phyloP scores from a whole-genome alignment of 2,888 invertebrate genomes.

The Octodonta nipae region DNA sequence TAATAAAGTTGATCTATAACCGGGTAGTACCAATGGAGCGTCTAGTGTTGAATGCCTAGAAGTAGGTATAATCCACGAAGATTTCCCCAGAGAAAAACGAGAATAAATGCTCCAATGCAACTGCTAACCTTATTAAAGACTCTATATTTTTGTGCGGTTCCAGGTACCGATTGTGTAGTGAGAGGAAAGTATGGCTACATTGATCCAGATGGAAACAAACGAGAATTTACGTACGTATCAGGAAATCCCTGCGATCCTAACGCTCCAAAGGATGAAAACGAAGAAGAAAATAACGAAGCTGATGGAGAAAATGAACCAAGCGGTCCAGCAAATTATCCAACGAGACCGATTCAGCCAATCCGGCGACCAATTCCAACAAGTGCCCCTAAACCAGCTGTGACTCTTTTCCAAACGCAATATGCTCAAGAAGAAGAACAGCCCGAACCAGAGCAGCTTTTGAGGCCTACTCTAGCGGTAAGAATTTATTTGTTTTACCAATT shows the following conservation, averaged over 20 bases:
- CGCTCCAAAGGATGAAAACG: slow-evolving; percentile 54
- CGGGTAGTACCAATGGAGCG: too few species aligned
- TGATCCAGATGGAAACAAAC: slow-evolving; percentile 73
- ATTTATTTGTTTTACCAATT: neutral
- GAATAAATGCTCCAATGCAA: too few species aligned
- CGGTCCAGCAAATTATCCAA: slow-evolving; percentile 52
- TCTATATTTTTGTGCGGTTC: too few species aligned
- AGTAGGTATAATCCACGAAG: too few species aligned
- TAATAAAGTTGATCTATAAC: too few species aligned
- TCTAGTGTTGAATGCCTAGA: too few species aligned
- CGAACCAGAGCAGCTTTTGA: slow-evolving; percentile 38
- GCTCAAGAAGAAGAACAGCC: slow-evolving; percentile 48
- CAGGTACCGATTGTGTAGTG: slow-evolving; percentile 67
- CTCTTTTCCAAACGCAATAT: slow-evolving; percentile 60
- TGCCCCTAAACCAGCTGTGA: slow-evolving; percentile 42
- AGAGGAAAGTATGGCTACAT: slow-evolving; percentile 78
- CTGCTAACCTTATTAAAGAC: too few species aligned
- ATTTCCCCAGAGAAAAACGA: too few species aligned
- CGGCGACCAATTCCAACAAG: slow-evolving; percentile 29
- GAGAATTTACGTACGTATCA: slow-evolving; percentile 75
- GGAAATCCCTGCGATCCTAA: slow-evolving; percentile 79
- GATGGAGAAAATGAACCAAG: slow-evolving; percentile 43
- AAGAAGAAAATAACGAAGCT: slow-evolving; percentile 35
- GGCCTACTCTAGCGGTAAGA: slow-evolving; percentile 27
- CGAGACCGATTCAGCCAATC: slow-evolving; percentile 38